Percentiles rank a stretch among this genome's conserved stretches.
Conservation (phyloP, 2,113 vertebrate genomes). For the Pheucticus melanocephalus region DNA sequence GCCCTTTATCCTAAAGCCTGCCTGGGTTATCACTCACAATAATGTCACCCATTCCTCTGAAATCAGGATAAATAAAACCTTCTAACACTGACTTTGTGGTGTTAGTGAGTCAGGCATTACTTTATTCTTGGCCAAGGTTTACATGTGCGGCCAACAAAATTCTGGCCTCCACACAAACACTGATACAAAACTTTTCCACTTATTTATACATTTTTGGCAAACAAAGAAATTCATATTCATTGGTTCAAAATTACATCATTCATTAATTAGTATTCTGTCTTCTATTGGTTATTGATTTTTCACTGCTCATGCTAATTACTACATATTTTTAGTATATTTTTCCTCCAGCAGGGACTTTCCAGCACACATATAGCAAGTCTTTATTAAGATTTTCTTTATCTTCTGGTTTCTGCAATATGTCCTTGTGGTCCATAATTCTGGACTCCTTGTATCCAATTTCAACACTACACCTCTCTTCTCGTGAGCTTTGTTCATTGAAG, state of each 20-base stretch:
- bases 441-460: neutral
- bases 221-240: neutral
- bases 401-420: neutral
- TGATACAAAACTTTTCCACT: neutral
- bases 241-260: neutral
- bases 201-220: neutral
- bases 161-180: neutral
- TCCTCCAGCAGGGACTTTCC: neutral
- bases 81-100: neutral
- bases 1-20: neutral
- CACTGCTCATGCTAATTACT: neutral
- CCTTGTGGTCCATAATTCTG: neutral
- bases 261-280: neutral
- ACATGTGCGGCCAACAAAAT: neutral
- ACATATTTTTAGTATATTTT: neutral
- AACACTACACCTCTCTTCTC: neutral
- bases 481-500: neutral
- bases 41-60: neutral
- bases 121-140: neutral
- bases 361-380: accelerated
- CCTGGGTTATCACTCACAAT: neutral
- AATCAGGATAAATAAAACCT: neutral
- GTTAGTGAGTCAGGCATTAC: neutral
- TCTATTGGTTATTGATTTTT: neutral
- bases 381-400: neutral